Evolutionary conservation across 2,113 vertebrate genomes (phyloP).

Genomic region (Marcusenius ussheri): DNA sequence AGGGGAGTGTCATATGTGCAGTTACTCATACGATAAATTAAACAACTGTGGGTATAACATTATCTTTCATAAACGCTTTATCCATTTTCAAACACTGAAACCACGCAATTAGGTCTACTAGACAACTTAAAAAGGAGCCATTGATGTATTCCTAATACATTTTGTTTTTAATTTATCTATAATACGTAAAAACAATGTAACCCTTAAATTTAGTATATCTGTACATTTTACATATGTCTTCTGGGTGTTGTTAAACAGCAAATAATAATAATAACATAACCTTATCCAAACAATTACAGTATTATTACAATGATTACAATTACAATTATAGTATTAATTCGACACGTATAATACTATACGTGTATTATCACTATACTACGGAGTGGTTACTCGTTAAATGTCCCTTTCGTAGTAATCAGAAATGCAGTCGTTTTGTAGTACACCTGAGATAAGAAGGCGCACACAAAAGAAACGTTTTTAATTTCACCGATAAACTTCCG

Average conservation of each 20-base stretch:
- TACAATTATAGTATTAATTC: no score
- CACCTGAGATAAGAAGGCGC: neutral
- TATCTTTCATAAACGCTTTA: neutral
- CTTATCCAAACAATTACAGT: no score
- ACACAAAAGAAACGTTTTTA: neutral
- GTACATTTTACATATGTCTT: neutral
- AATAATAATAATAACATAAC: neutral
- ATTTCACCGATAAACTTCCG: neutral
- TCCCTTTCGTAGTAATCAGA: neutral
- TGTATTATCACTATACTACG: neutral
- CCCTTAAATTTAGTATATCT: neutral
- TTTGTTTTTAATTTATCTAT: neutral
- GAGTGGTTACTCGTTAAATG: neutral
- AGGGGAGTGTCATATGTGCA: neutral
- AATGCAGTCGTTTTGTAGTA: neutral
- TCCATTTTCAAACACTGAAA: neutral
- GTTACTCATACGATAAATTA: neutral
- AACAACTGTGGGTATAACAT: neutral
- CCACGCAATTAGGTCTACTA: neutral
- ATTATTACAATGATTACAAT: no score
- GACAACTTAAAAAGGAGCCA: neutral
- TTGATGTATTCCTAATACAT: neutral
- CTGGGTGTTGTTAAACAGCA: neutral
- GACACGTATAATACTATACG: no score
- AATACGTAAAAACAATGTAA: neutral